Base-by-base conservation (phyloP, 2,113 vertebrate species). In the Muntiacus reevesi region DNA sequence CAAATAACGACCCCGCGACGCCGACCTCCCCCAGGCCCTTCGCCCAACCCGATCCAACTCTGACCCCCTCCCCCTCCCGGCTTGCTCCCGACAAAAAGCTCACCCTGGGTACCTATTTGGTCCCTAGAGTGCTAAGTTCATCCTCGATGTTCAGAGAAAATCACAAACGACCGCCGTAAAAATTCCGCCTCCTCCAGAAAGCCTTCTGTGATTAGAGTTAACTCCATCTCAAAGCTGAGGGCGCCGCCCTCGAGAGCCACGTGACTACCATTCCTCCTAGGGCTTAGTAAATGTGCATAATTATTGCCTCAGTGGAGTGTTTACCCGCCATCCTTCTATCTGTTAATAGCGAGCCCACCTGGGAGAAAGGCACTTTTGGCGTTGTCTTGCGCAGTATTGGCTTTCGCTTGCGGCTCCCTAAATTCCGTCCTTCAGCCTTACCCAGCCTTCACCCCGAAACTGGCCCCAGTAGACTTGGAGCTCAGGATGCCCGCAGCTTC, bases 161-260 rank as follows among this genome's bases (percentile, higher is more conserved):
- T 40, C 94, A 87, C 33, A 23, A 52, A 47, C 76, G 11, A 54
- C 91, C 16, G 67, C 94, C 94, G 84, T 83, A 86, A 94, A 97
- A 94, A 96, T 96, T 25, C 82, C 86, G 19, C 98, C 97, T 97
- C 98, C 97, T 98, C 97, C 98, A 97, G 98, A 98, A 97, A 98
- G 98, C 88, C 98, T 98, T 98, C 97, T 17, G 85, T 93, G 98
- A 98, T 97, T 98, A 95, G 64, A 89, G 86, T 93, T 92, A 91
- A 97, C 76, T 89, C 95, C 96, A 97, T 96, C 92, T 96, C 85
- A 84, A 96, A 93, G 83, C 94, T 67, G 81, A 97, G 95, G 90
- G 97, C 97, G 8, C 95, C 97, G 95, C 96, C 98, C 95, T 98
- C 86, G 62, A 89, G 91, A 82, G 94, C 97, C 97, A 98, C 98